These are phyloP conservation scores for Drosophila austrosaltans DNA, from an alignment of 2,888 invertebrate genomes.

Conservation along the genomic window DNA sequence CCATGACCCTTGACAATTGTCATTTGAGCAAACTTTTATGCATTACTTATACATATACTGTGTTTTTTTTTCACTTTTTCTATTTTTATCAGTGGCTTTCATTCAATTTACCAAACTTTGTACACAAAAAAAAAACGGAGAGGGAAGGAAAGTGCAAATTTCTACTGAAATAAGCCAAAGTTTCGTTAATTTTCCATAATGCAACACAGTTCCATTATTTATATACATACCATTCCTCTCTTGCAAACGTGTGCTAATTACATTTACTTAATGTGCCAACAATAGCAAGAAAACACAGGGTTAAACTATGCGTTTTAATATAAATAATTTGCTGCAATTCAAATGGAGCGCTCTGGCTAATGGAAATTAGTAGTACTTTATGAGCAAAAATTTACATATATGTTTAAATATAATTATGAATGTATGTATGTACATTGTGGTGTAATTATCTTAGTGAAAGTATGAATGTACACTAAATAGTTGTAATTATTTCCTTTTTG, in stretches of 20 bases:
- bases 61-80: not conserved
- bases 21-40: not conserved
- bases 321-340: slow-evolving; percentile 68
- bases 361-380: slow-evolving; percentile 74
- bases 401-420: slow-evolving; percentile 17
- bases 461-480: no score
- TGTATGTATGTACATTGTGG: no score
- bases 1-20: slow-evolving; percentile 7
- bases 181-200: slow-evolving; percentile 58
- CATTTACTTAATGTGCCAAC: slow-evolving; percentile 53
- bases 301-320: slow-evolving; percentile 45
- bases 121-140: not conserved
- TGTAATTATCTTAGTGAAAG: no score
- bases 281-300: slow-evolving; percentile 20
- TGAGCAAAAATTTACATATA: slow-evolving; percentile 56
- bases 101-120: slow-evolving; percentile 23
- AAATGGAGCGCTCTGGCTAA: slow-evolving; percentile 49
- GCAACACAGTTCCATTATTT: slow-evolving; percentile 64
- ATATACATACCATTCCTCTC: slow-evolving; percentile 58
- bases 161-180: slow-evolving; percentile 25
- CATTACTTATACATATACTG: not conserved
- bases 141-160: not conserved
- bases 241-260: slow-evolving; percentile 62
- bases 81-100: slow-evolving; percentile 29
- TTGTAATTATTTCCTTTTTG: no score